These are phyloP conservation scores for Solen grandis DNA, from an alignment of 1,140 invertebrate species.

Conservation along the genomic window DNA sequence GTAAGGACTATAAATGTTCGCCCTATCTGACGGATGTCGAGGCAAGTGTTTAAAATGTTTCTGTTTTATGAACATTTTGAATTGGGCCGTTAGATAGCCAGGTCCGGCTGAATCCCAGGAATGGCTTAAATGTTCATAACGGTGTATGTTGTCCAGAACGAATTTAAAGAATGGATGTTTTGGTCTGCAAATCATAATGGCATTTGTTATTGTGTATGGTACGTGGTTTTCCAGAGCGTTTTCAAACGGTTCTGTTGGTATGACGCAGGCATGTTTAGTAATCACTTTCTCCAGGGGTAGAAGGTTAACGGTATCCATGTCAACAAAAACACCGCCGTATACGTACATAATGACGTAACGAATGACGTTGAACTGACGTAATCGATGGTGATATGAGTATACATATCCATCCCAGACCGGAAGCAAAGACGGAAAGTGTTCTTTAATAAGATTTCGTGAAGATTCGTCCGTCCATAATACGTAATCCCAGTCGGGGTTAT, in stretches of 20 bases:
- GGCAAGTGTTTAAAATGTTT: too few relatives aligned
- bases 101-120: neutral
- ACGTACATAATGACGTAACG: conserved; percentile 71
- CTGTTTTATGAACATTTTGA: neutral
- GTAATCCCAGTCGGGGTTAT: too few relatives aligned
- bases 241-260: conserved; percentile 72
- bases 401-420: too few relatives aligned
- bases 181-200: conserved; percentile 66
- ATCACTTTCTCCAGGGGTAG: conserved; percentile 59
- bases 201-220: conserved; percentile 65
- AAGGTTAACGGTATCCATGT: conserved; percentile 70
- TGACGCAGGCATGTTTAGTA: conserved; percentile 64
- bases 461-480: too few relatives aligned
- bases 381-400: too few relatives aligned
- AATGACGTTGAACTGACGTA: too few relatives aligned
- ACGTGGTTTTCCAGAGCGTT: conserved; percentile 64
- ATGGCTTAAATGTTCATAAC: conserved; percentile 34
- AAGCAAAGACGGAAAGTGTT: too few relatives aligned
- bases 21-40: too few relatives aligned
- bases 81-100: neutral
- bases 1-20: too few relatives aligned
- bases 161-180: conserved; percentile 71
- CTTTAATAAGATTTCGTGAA: too few relatives aligned
- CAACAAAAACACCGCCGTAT: conserved; percentile 72
- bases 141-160: conserved; percentile 60